Base-by-base conservation (phyloP, 92 coral and sea anemone genomes). In the Paragorgia papillata region DNA sequence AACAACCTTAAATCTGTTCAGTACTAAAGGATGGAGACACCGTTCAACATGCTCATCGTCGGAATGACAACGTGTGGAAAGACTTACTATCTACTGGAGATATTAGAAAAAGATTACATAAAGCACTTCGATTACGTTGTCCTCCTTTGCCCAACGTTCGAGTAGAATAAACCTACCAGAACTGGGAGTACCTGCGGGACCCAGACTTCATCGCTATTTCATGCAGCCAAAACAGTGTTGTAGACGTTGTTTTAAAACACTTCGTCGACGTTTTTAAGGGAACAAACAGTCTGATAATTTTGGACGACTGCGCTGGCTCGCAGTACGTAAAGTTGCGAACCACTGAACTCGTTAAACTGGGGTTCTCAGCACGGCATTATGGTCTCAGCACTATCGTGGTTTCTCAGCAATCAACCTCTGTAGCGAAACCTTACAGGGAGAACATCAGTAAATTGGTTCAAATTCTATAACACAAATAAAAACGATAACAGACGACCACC, bases 381-480 rank as follows among this genome's bases (percentile, higher is more conserved):
- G 43, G 53, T 39, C 50, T 66, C 2, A 66, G 74, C 37, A 51
- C 37, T 37, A 31, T 66, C 25, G 74, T 66, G 46, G 26, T 66
- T 25, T 32, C 74, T 2, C 74, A 66, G 49, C 74, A 66, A 37
- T 18, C 37, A 32, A 66, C 74, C 48, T 39, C 53, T 66, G 37
- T 66, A 48, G 37, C 53, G 25, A 66, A 66, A 54, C 74, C 74
- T 15, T 66, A 32, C 37, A 31, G 74, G 37, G 74, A 66, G 50
- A 66, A 66, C 50, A 66, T 66, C 25, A 50, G 44, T 32, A 62
- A 50, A 50, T 50, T 62, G 33, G 69, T 62, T 50, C 39, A 48
- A 62, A 40, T 71, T 71, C 44, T 71, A 71, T 71, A 71, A 71
- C 1, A 62, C 78, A 56, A 48, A 41, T 50, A 71, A 29, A 71